Evolutionary conservation across 2,797 vertebrate species (phyloP), one percentile per base, ranked within the genome.

Genomic region (Parambassis ranga): DNA sequence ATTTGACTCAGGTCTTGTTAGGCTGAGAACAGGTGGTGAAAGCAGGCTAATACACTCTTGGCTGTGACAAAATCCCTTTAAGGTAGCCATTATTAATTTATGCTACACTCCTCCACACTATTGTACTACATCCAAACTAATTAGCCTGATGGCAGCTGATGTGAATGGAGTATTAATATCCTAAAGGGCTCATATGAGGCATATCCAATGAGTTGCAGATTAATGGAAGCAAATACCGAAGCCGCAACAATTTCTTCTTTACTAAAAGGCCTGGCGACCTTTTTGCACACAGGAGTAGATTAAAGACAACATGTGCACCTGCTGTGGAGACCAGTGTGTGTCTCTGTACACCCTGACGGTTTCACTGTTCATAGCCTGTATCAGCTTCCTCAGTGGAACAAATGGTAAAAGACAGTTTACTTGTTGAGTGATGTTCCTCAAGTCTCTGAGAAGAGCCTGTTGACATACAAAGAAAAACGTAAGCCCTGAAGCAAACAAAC

Each of bases 241-340:
- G 77, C 68, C 70, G 50, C 65, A 65, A 66, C 61, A 58, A 57
- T 83, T 83, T 73, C 55, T 56, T 50, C 51, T 44, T 67, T 27
- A 43, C 50, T 60, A 44, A 52, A 35, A 55, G 33, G 64, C 51
- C 31, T 27, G 18, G 18, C 10, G 37, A 33, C 20, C 56, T 30
- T 48, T 71, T 79, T 42, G 39, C 58, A 71, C 14, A 63, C 65
- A 77, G 47, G 37, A 47, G 22, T 2, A 62, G 47, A 49, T 61
- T 47, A 37, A 57, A 63, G 44, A 16, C 8, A 65, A 57, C 72
- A 48, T 36, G 49, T 58, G 19, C 72, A 97, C 95, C 95, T 97
- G 95, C 74, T 95, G 95, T 23, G 91, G 89, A 16, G 94, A 93
- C 95, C 94, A 96, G 19, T 67, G 82, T 33, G 93, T 56, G 43